These are phyloP conservation scores for Calliphora vomitoria DNA, from an alignment of 2,888 invertebrate species.

Conservation along the genomic window DNA sequence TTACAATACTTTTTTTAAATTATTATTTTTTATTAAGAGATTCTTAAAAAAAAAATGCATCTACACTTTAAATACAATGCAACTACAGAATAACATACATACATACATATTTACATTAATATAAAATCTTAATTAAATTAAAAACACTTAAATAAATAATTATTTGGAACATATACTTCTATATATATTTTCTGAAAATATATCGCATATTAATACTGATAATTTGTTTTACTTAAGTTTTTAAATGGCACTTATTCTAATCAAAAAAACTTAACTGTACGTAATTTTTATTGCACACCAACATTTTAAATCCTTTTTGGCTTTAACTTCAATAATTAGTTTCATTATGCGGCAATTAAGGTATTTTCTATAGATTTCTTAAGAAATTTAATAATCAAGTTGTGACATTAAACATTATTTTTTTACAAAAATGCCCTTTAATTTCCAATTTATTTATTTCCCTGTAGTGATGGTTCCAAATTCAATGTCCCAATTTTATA, in stretches of 20 bases:
- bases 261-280: background rate
- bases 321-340: too few relatives aligned
- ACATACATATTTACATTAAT: slow-evolving; percentile 5
- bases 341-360: too few relatives aligned
- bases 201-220: background rate
- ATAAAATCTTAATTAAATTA: background rate
- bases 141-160: background rate
- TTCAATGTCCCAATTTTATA: too few relatives aligned
- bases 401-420: too few relatives aligned
- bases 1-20: background rate
- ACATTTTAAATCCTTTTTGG: background rate
- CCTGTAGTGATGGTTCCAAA: too few relatives aligned
- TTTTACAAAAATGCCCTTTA: too few relatives aligned
- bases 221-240: background rate
- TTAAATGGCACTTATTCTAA: background rate
- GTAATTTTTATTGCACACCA: background rate
- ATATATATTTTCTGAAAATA: background rate
- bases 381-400: too few relatives aligned
- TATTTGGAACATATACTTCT: background rate
- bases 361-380: too few relatives aligned
- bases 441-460: too few relatives aligned
- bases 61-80: background rate
- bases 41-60: slow-evolving; percentile 25
- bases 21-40: slow-evolving; percentile 36
- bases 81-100: slow-evolving; percentile 10